phyloP scores from a whole-genome alignment of 2,888 invertebrate genomes.

The Steromphala cineraria region DNA sequence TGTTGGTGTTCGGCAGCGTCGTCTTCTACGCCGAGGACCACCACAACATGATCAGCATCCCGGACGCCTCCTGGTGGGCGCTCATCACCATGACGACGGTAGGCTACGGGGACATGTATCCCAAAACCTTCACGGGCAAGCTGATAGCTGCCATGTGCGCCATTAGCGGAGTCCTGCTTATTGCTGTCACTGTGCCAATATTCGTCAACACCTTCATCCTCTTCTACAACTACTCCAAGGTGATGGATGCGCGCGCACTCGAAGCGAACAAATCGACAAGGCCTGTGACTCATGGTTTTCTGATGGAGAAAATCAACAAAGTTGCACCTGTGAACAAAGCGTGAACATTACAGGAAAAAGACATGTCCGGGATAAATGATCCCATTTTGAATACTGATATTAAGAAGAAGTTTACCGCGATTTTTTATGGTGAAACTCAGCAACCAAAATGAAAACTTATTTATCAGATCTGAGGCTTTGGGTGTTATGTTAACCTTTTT shows the following conservation, averaged over 20 bases:
- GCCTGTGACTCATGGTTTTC: too few species aligned
- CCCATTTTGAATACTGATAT: too few species aligned
- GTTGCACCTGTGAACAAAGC: too few species aligned
- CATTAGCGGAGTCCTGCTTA: conserved; percentile 52
- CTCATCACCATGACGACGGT: conserved; percentile 63
- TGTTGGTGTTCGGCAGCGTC: conserved; percentile 12
- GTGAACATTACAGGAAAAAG: too few species aligned
- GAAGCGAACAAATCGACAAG: background rate
- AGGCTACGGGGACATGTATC: conserved; percentile 62
- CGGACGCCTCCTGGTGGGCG: conserved; percentile 58
- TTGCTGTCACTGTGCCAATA: conserved; percentile 60
- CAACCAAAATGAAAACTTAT: too few species aligned
- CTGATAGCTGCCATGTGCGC: conserved; percentile 52
- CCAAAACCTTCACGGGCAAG: conserved; percentile 47
- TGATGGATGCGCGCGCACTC: background rate
- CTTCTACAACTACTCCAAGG: conserved; percentile 39
- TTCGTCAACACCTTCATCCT: conserved; percentile 65
- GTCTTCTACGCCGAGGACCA: conserved; percentile 52
- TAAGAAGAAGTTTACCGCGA: too few species aligned
- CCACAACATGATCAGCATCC: conserved; percentile 52
- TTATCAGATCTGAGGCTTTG: too few species aligned
- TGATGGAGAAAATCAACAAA: too few species aligned
- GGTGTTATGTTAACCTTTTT: too few species aligned
- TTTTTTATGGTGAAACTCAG: too few species aligned
- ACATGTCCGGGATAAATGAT: too few species aligned